These are phyloP conservation scores for Meloe dianella DNA, from an alignment of 2,888 invertebrate genomes.

Conservation along the genomic window DNA sequence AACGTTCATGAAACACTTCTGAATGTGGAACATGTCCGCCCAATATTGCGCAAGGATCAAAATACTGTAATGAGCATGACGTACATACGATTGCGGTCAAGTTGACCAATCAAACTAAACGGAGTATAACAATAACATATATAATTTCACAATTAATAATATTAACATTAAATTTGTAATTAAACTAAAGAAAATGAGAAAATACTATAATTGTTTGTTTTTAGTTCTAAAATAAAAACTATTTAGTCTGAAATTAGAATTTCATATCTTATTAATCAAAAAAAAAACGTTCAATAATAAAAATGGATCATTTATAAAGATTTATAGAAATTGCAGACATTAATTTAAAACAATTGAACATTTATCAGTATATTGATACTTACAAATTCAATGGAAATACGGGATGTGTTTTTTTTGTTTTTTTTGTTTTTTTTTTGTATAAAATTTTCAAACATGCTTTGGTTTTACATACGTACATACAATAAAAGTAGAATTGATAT, in stretches of 20 bases:
- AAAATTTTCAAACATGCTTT: neutral
- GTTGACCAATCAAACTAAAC: too few species aligned
- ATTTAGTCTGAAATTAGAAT: slow-evolving; percentile 3
- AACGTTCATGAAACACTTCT: too few species aligned
- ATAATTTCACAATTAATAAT: too few species aligned
- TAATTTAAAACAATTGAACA: neutral
- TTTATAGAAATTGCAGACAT: neutral
- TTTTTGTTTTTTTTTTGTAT: neutral
- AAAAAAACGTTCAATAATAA: neutral
- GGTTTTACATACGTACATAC: neutral
- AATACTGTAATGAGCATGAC: too few species aligned
- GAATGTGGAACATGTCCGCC: too few species aligned
- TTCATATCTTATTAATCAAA: neutral
- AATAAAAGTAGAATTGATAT: neutral
- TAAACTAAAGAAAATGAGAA: too few species aligned
- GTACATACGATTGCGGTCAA: too few species aligned
- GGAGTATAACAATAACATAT: too few species aligned
- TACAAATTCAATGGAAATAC: neutral
- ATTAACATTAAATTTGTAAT: too few species aligned
- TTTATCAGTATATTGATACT: slow-evolving; percentile 9
- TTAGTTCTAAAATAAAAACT: neutral
- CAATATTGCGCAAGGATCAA: too few species aligned
- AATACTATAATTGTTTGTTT: too few species aligned
- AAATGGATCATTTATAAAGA: neutral
- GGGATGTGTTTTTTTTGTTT: neutral